Conservation (phyloP, 2,888 invertebrate species). For the Bimastos eiseni region DNA sequence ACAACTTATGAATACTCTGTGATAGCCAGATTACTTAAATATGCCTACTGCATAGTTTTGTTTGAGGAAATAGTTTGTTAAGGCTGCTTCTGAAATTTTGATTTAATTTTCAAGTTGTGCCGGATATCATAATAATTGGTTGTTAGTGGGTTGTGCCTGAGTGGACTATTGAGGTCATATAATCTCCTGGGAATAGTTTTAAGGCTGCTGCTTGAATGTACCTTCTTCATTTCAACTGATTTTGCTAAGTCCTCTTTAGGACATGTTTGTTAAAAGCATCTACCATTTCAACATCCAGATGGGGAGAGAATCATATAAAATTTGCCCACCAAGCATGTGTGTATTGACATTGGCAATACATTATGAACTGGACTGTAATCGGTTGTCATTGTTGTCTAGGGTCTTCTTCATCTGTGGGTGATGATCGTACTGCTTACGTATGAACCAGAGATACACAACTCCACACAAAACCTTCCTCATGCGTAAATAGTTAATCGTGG, state of each 20-base stretch:
- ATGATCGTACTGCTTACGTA: constrained; percentile 78
- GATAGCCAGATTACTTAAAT: not conserved
- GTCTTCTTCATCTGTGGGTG: constrained; percentile 81
- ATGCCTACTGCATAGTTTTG: not conserved
- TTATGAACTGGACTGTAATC: not conserved
- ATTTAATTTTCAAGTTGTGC: not conserved
- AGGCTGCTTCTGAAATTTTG: not conserved
- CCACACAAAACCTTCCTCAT: not conserved
- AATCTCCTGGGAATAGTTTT: too few relatives aligned
- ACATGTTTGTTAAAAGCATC: not conserved
- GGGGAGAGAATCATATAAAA: not conserved
- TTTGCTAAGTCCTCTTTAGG: not conserved
- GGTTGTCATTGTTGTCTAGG: constrained; percentile 62
- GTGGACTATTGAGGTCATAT: too few relatives aligned
- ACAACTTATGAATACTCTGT: not conserved
- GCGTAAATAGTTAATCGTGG: not conserved
- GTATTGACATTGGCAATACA: not conserved
- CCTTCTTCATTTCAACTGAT: not conserved
- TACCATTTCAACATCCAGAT: not conserved
- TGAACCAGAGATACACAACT: constrained; percentile 68
- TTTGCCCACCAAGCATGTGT: not conserved
- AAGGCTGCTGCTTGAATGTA: too few relatives aligned
- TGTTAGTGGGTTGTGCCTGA: too few relatives aligned
- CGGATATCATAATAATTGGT: too few relatives aligned
- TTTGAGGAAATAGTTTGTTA: not conserved